phyloP scores from a whole-genome alignment of 2,888 invertebrate genomes.

The Phengaris arion region DNA sequence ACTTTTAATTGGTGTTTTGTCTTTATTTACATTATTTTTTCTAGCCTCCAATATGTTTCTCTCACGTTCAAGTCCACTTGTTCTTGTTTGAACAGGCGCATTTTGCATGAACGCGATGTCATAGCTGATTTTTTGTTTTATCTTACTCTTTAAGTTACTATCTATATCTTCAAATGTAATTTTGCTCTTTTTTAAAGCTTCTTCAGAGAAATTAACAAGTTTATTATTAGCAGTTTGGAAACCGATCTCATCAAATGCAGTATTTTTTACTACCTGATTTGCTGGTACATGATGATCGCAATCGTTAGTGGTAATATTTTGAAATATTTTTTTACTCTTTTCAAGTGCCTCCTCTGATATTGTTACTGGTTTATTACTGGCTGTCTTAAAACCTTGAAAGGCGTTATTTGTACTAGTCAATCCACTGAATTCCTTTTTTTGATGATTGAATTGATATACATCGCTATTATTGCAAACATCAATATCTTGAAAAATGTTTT shows the following conservation, averaged over 20 bases:
- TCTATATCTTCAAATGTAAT: constrained; percentile 52
- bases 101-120: not conserved
- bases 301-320: constrained; percentile 40
- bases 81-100: not conserved
- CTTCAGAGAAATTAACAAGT: constrained; percentile 49
- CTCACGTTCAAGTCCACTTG: not conserved
- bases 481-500: constrained; percentile 42
- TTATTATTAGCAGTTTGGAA: constrained; percentile 59
- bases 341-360: constrained; percentile 50
- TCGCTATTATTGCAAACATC: constrained; percentile 28
- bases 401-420: not conserved
- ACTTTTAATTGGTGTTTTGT: constrained; percentile 31
- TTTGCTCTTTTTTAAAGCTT: constrained; percentile 53
- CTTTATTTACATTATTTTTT: constrained; percentile 32
- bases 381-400: constrained; percentile 48
- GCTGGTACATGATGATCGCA: not conserved
- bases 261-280: constrained; percentile 18
- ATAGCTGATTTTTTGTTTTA: constrained; percentile 27
- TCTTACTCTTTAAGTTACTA: constrained; percentile 19
- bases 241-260: constrained; percentile 37
- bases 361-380: constrained; percentile 46
- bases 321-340: constrained; percentile 52
- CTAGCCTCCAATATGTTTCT: constrained; percentile 21
- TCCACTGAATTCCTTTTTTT: not conserved
- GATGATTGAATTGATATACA: not conserved